Conservation (phyloP, 2,888 invertebrate species). For the Arrhopalites spinosus region DNA sequence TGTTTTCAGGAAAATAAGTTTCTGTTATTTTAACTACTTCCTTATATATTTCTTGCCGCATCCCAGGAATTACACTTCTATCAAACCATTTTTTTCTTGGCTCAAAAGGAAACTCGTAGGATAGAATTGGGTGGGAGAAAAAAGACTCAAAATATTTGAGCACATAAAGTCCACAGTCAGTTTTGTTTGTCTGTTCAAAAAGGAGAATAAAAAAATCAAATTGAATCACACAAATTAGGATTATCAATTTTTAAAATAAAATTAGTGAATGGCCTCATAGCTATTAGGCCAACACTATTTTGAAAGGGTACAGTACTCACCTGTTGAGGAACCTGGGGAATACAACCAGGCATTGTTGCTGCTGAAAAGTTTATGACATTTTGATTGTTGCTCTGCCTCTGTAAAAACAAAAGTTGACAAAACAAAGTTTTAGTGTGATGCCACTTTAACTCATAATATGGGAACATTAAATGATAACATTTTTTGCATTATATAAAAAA, state of each 20-base stretch:
- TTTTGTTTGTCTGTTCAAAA: conserved; percentile 94
- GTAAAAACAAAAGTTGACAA: background rate
- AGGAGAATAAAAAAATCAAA: too few relatives aligned
- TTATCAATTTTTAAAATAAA: too few relatives aligned
- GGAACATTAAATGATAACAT: background rate
- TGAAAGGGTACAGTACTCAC: too few relatives aligned
- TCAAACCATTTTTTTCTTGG: conserved; percentile 18
- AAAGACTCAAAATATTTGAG: conserved; percentile 96
- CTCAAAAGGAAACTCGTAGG: conserved; percentile 28
- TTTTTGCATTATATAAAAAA: background rate
- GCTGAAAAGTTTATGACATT: conserved; percentile 69
- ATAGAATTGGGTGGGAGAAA: conserved; percentile 65
- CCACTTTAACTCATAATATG: background rate
- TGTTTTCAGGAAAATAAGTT: background rate
- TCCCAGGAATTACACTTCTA: background rate
- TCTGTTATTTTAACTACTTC: background rate
- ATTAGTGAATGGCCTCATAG: too few relatives aligned
- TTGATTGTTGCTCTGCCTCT: conserved; percentile 9
- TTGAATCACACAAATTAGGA: too few relatives aligned
- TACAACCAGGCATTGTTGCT: conserved; percentile 81
- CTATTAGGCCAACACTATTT: too few relatives aligned
- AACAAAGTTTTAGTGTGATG: background rate
- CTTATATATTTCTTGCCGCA: conserved; percentile 11
- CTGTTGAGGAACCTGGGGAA: conserved; percentile 95
- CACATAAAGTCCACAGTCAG: conserved; percentile 94